phyloP scores from a whole-genome alignment of 2,888 invertebrate species.

The Syrista parreyssii region DNA sequence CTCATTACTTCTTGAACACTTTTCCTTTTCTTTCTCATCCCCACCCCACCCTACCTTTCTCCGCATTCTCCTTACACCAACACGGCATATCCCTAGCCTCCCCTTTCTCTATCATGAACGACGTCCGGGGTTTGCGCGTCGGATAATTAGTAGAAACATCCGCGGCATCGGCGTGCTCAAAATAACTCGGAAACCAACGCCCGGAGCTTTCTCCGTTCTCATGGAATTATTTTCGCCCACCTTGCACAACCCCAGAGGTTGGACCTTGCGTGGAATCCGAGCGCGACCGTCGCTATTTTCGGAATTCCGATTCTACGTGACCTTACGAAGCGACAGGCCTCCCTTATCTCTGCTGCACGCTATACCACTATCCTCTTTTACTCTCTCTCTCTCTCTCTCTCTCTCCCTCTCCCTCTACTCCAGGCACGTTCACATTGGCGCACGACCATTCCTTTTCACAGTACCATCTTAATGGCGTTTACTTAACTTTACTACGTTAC shows the following conservation, averaged over 20 bases:
- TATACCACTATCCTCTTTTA: background rate
- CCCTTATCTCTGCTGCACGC: background rate
- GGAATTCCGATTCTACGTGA: conserved; percentile 9
- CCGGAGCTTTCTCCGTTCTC: background rate
- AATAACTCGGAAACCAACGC: conserved; percentile 22
- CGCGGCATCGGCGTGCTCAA: conserved; percentile 31
- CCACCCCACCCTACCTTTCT: background rate
- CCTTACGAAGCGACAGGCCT: background rate
- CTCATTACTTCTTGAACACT: background rate
- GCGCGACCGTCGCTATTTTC: conserved; percentile 15
- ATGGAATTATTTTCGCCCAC: background rate
- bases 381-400: background rate
- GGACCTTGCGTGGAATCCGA: conserved; percentile 3
- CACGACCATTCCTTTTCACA: background rate
- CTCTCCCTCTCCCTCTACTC: background rate
- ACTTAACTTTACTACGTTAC: background rate
- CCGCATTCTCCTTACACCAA: background rate
- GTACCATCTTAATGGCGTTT: background rate
- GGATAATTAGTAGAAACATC: conserved; percentile 49
- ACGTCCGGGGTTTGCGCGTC: background rate
- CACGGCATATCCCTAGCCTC: background rate
- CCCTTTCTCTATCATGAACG: background rate
- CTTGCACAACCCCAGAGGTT: background rate
- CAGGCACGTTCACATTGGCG: background rate
- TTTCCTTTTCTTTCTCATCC: background rate